These are phyloP conservation scores for Tetranychus truncatus DNA, from an alignment of 2,888 invertebrate species.

Conservation along the genomic window DNA sequence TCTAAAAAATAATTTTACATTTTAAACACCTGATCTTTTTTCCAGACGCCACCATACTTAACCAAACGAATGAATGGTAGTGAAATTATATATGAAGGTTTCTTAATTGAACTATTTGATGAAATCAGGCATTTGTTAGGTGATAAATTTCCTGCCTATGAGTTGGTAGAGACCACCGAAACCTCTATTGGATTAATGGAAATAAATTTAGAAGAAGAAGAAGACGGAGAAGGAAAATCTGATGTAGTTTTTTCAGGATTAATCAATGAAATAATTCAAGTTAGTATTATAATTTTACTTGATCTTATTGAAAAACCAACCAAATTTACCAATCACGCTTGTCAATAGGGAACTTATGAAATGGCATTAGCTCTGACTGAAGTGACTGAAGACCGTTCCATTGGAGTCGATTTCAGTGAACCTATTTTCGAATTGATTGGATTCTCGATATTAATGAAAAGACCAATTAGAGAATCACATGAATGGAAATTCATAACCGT, in stretches of 20 bases:
- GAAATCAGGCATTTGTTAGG: background rate
- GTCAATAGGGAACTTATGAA: background rate
- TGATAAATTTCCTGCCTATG: conserved; percentile 2
- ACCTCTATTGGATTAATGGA: background rate
- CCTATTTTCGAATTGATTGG: conserved; percentile 96
- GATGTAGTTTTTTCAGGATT: background rate
- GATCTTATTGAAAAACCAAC: background rate
- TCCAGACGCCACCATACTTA: conserved; percentile 11
- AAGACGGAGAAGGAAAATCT: conserved; percentile 6
- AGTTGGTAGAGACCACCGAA: background rate
- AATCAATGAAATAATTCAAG: background rate
- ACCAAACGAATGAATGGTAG: background rate
- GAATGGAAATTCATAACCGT: conserved; percentile 91
- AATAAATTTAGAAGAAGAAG: background rate
- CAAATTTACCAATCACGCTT: background rate
- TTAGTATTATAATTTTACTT: background rate
- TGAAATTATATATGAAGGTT: conserved; percentile 3
- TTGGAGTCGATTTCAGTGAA: conserved; percentile 84
- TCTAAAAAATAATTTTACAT: background rate
- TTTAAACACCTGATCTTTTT: background rate
- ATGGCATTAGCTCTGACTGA: conserved; percentile 75
- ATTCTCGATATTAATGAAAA: conserved; percentile 83
- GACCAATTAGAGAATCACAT: conserved; percentile 69
- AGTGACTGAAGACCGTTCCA: conserved; percentile 91
- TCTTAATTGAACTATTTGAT: conserved; percentile 11